phyloP scores from a whole-genome alignment of 2,888 invertebrate species.

The Agrotis segetum region DNA sequence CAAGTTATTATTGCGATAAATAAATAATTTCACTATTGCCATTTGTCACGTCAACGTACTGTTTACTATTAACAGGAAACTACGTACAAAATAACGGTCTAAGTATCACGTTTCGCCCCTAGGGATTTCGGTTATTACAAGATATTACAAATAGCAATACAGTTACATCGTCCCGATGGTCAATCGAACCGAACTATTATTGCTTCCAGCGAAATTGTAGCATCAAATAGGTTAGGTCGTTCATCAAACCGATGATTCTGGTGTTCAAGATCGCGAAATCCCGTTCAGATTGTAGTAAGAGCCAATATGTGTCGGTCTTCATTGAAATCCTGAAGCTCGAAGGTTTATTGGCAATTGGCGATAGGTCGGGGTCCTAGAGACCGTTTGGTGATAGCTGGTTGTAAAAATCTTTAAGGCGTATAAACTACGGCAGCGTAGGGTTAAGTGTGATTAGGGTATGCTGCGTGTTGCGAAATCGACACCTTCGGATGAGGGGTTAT shows the following conservation, averaged over 20 bases:
- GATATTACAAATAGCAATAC: conserved; percentile 62
- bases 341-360: conserved; percentile 81
- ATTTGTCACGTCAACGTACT: conserved; percentile 70
- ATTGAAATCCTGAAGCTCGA: conserved; percentile 77
- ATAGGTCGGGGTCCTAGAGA: conserved; percentile 60
- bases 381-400: conserved; percentile 77
- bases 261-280: conserved; percentile 52
- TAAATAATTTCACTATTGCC: conserved; percentile 69
- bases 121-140: conserved; percentile 66
- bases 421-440: conserved; percentile 82
- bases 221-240: conserved; percentile 58
- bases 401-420: conserved; percentile 88
- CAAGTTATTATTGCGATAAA: conserved; percentile 68
- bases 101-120: conserved; percentile 54
- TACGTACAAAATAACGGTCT: conserved; percentile 52
- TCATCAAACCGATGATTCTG: conserved; percentile 66
- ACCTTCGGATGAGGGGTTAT: conserved; percentile 64
- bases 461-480: conserved; percentile 65
- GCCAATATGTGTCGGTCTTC: conserved; percentile 70
- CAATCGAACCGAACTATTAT: conserved; percentile 52
- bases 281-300: conserved; percentile 67
- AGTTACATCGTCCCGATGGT: conserved; percentile 41
- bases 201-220: conserved; percentile 57
- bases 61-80: conserved; percentile 53
- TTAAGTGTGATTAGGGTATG: conserved; percentile 85